Percentiles rank a stretch among this genome's conserved stretches.
Evolutionary conservation across 1,140 invertebrate species (phyloP).

Genomic region (Drosophila tani): DNA sequence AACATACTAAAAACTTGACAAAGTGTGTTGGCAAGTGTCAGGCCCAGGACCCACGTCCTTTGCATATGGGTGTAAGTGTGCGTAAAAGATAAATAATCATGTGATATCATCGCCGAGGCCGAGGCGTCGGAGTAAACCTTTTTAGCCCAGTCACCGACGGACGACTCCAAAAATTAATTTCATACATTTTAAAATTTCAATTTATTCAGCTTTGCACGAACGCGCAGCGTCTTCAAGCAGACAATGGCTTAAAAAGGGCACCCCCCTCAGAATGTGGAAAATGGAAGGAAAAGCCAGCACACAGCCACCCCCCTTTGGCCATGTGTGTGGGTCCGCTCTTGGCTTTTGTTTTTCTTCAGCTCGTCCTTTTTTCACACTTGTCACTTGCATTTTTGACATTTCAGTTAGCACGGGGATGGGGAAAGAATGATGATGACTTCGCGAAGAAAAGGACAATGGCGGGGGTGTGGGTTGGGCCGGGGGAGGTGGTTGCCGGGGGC

Average conservation of each 20-base stretch:
- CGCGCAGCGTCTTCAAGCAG: constrained; percentile 74
- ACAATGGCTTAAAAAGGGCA: constrained; percentile 34
- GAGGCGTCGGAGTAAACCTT: constrained; percentile 59
- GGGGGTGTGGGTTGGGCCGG: constrained; percentile 5
- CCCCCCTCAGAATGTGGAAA: not conserved
- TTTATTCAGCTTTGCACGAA: constrained; percentile 77
- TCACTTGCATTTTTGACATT: constrained; percentile 83
- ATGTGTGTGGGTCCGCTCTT: constrained; percentile 60
- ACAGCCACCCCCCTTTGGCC: not conserved
- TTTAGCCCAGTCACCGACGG: constrained; percentile 43
- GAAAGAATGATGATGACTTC: constrained; percentile 34
- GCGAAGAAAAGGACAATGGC: constrained; percentile 26
- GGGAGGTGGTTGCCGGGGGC: constrained; percentile 16
- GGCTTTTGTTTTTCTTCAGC: constrained; percentile 75
- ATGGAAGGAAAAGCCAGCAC: constrained; percentile 26
- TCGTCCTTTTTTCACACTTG: constrained; percentile 82
- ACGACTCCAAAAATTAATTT: constrained; percentile 77
- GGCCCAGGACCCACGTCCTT: constrained; percentile 60
- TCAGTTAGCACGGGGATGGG: constrained; percentile 65
- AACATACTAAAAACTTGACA: constrained; percentile 82
- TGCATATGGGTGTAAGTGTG: constrained; percentile 78
- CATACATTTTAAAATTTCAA: constrained; percentile 83
- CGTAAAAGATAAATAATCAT: constrained; percentile 81
- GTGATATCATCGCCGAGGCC: constrained; percentile 63
- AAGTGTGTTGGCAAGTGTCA: constrained; percentile 80